These are phyloP conservation scores for Morone chrysops DNA, from an alignment of 2,113 vertebrate species.

Conservation along the genomic window DNA sequence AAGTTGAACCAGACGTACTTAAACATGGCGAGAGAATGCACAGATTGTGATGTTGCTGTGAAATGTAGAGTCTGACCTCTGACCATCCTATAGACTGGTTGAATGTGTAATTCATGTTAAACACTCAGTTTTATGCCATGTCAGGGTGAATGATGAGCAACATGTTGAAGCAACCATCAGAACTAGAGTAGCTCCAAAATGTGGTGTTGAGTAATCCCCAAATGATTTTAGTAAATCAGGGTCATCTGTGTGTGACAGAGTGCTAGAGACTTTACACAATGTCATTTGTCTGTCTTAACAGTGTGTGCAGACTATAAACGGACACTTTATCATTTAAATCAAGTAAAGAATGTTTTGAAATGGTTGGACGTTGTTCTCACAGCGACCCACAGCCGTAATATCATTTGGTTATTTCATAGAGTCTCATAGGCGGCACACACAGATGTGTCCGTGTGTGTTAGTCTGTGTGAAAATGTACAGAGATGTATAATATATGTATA, in stretches of 20 bases:
- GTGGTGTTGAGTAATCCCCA: not conserved
- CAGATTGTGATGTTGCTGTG: not conserved
- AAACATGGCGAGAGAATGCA: not conserved
- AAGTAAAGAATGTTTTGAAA: not conserved
- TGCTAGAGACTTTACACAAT: not conserved
- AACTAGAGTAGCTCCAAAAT: not conserved
- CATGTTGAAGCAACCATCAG: not conserved
- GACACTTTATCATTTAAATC: not conserved
- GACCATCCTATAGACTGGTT: not conserved
- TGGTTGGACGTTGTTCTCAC: too few relatives aligned
- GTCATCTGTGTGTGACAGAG: not conserved
- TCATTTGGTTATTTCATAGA: not conserved
- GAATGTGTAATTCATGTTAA: not conserved
- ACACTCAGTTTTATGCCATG: not conserved
- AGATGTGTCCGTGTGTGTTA: not conserved
- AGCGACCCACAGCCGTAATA: not conserved
- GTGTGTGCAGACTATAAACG: not conserved
- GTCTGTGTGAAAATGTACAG: not conserved
- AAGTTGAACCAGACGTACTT: not conserved
- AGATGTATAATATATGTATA: not conserved
- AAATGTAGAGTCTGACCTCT: not conserved
- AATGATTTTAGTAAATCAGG: constrained; percentile 1
- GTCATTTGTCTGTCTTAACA: not conserved
- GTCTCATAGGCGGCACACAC: not conserved
- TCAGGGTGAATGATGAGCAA: not conserved